phyloP scores from a whole-genome alignment of 2,113 vertebrate species.

The Acanthisitta chloris region DNA sequence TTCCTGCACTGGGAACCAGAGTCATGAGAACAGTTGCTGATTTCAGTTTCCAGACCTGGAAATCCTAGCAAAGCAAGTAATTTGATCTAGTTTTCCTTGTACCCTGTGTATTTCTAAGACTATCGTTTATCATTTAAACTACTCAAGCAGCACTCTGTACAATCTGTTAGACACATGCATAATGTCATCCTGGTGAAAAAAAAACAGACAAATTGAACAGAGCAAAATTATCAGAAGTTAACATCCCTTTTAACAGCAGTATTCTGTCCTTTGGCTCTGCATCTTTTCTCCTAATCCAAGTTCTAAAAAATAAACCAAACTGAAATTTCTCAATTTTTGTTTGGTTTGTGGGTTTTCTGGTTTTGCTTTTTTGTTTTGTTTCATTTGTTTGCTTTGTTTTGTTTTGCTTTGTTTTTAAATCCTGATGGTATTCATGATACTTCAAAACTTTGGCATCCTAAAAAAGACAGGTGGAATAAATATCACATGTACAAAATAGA shows the following conservation, averaged over 20 bases:
- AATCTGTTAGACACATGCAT: background rate
- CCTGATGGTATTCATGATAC: background rate
- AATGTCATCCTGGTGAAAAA: background rate
- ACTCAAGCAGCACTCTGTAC: background rate
- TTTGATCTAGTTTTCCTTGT: background rate
- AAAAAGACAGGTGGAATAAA: background rate
- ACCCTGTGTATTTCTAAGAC: background rate
- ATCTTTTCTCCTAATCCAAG: background rate
- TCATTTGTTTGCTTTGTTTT: background rate
- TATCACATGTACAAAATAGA: background rate
- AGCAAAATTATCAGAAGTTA: background rate
- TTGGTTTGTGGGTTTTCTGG: no score
- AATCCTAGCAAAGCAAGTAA: background rate
- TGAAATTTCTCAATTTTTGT: accelerated
- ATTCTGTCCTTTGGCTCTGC: background rate
- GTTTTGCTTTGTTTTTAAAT: background rate
- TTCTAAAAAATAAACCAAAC: background rate
- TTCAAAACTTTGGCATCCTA: background rate
- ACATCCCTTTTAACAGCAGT: background rate
- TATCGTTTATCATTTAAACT: background rate
- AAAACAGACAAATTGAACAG: background rate
- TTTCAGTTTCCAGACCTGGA: background rate
- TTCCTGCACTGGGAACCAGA: background rate
- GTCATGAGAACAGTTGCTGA: background rate
- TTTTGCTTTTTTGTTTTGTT: no score